Evolutionary conservation across 2,888 invertebrate species (phyloP), one percentile per base, ranked within the genome.

Genomic region (Sinohyriopsis cumingii): DNA sequence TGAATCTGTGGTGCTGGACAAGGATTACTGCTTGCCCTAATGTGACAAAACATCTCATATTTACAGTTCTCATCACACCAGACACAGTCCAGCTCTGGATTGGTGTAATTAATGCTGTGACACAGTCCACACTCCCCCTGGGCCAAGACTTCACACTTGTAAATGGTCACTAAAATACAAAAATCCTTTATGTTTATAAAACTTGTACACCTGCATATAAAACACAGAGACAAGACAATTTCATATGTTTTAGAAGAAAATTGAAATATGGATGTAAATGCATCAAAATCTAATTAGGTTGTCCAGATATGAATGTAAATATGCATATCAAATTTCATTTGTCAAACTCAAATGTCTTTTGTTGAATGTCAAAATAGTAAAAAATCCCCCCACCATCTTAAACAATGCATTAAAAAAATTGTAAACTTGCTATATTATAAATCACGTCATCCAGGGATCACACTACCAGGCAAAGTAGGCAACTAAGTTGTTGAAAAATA

Each of bases 81-180:
- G 63, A 95, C 95, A 89, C 99, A 99, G 83, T 95, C 94, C 89
- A 97, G 97, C 85, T 95, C 94, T 19, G 85, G 81, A 15, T 76
- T 72, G 9, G 82, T 84, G 24, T 94, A 93, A 65, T 91, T 90
- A 71, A 98, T 93, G 3, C 97, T 97, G 72, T 97, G 95, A 90
- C 99, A 99, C 60, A 98, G 92, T 67, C 98, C 98, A 91, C 99
- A 99, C 90, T 99, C 99, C 12, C 79, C 80, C 19, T 96, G 95
- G 88, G 98, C 98, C 78, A 99, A 92, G 74, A 96, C 95, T 90
- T 96, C 95, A 92, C 99, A 99, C 90, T 98, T 98, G 91, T 98
- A 99, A 68, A 99, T 91, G 63, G 95, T 95, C 65, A 98, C 95
- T 86, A 94, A 56, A 88, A 85, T 25, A 61, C 61, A 66, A 72